Base-by-base conservation (phyloP, 1,140 invertebrate species). In the Ooceraea biroi region DNA sequence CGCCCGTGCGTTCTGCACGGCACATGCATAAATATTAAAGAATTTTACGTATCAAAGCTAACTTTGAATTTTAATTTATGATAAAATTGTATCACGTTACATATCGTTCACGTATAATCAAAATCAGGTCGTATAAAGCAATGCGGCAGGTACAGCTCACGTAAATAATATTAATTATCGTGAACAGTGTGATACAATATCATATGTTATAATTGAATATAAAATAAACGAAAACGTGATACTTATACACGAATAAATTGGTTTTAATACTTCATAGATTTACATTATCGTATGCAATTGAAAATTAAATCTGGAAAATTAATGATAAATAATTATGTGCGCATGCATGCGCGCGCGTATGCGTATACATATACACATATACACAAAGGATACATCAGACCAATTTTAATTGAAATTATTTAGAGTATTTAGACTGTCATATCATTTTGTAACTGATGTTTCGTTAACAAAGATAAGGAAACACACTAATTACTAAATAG, bases 121-220 rank as follows among this genome's bases (percentile, higher is more conserved):
- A 80, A 78, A 71, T 71, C 69, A 71, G 50, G 52, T n/a, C 25
- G 12, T 25, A 36, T 65, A 12, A 36, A 76, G 58, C 36, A 80
- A 69, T 58, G 14, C 12, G 10, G 36, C 11, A 69, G 69, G 17
- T 48, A 61, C 41, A 71, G 44, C 36, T 44, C 22, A 46, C 68
- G 76, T 50, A 69, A 69, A 71, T 80, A 71, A 71, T 69, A 80
- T 80, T 80, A 80, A 80, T 80, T 80, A 71, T 71, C 25, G 19
- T 27, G 19, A 14, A 65, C 22, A 52, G 36, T 63, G 46, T 36
- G 57, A 71, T 58, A 57, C 41, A 46, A 80, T 80, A 69, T 57
- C 50, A 58, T 80, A 57, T 71, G 30, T 69, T 52, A 69, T 80
- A 80, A 80, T 80, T 44, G 41, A 80, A 22, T 80, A 57, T 80